phyloP scores from a whole-genome alignment of 2,113 vertebrate genomes.

The Microcebus griseorufus region DNA sequence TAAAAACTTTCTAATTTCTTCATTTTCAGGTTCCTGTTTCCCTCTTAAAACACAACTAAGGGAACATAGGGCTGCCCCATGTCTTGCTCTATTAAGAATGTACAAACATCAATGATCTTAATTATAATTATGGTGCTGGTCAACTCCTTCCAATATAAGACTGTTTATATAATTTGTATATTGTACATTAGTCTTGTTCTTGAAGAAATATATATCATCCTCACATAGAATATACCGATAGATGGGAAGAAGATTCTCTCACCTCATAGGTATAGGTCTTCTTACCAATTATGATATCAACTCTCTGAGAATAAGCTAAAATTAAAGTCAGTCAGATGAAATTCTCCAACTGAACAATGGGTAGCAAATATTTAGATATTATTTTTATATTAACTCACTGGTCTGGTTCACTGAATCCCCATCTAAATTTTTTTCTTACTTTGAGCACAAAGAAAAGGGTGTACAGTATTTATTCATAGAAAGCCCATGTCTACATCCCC shows the following conservation, averaged over 20 bases:
- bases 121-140: background rate
- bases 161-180: background rate
- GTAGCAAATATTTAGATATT: background rate
- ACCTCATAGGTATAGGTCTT: background rate
- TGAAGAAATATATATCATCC: background rate
- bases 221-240: background rate
- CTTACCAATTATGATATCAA: background rate
- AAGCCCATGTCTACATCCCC: background rate
- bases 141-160: background rate
- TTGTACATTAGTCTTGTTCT: background rate
- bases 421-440: background rate
- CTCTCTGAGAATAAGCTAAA: background rate
- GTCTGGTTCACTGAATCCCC: background rate
- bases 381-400: background rate
- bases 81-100: background rate
- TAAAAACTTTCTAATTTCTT: background rate
- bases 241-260: background rate
- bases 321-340: background rate
- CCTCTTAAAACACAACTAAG: background rate
- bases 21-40: background rate
- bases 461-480: background rate
- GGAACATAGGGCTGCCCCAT: background rate
- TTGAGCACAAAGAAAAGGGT: background rate
- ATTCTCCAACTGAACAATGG: background rate
- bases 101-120: background rate